Conservation (phyloP, 2,113 vertebrate species). For the Protobothrops flavoviridis region DNA sequence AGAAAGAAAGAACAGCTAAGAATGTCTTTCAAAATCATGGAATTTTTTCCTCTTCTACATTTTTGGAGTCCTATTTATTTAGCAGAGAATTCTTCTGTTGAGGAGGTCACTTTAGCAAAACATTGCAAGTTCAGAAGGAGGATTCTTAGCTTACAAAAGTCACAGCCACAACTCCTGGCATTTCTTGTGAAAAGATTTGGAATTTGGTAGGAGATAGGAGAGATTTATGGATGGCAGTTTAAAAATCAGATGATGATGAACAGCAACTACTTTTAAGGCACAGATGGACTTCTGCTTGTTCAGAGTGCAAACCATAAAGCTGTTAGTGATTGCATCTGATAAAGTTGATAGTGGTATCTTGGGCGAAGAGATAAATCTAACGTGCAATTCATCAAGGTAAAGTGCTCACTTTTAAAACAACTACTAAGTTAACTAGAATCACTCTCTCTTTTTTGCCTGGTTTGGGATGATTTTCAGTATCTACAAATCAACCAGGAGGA, state of each 20-base stretch:
- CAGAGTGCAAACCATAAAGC: background rate
- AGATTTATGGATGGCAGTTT: background rate
- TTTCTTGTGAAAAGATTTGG: background rate
- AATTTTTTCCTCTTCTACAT: background rate
- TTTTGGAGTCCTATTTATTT: background rate
- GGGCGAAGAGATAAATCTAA: background rate
- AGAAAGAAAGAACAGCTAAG: conserved; percentile 4
- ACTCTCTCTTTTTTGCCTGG: background rate
- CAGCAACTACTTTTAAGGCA: background rate
- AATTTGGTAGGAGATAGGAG: background rate
- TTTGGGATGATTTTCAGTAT: background rate
- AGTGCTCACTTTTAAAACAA: background rate
- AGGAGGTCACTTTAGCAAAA: background rate
- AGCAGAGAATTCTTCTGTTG: background rate
- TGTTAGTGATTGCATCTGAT: background rate
- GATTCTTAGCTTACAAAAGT: background rate
- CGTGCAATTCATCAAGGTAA: background rate
- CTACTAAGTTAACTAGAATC: background rate
- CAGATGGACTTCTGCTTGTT: background rate
- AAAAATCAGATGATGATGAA: background rate
- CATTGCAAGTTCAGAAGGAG: background rate
- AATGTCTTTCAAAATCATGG: background rate
- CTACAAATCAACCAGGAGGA: background rate
- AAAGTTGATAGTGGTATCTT: background rate
- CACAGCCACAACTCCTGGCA: background rate